Conservation (phyloP, 2,113 vertebrate species). For the Polypterus bichir region DNA sequence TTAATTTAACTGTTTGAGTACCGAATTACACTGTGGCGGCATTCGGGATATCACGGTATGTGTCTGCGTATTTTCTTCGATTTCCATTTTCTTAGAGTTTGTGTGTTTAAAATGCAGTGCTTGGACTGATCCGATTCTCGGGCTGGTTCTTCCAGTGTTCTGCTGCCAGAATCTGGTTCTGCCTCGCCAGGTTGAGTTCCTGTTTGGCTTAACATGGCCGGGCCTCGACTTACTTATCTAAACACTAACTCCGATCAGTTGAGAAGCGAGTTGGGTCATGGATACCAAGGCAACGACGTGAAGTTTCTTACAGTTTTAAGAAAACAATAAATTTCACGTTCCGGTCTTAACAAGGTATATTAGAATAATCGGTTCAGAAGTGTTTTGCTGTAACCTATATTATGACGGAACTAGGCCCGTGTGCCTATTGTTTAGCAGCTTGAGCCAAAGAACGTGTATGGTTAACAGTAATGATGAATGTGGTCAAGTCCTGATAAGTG, state of each 20-base stretch:
- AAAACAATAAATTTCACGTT: neutral
- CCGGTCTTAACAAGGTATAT: slow-evolving; percentile 1
- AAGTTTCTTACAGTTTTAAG: slow-evolving; percentile 3
- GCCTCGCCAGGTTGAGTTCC: slow-evolving; percentile 49
- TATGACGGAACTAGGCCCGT: slow-evolving; percentile 10
- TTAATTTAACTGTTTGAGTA: slow-evolving; percentile 44
- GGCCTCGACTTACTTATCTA: slow-evolving; percentile 3
- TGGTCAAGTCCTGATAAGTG: no score
- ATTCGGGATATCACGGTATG: slow-evolving; percentile 33
- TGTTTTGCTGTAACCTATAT: slow-evolving; percentile 27
- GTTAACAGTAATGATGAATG: no score
- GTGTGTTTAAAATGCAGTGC: slow-evolving; percentile 11
- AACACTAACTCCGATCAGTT: slow-evolving; percentile 1
- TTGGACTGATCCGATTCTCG: slow-evolving; percentile 42
- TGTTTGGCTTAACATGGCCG: slow-evolving; percentile 29
- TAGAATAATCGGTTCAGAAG: neutral
- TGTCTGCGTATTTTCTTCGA: neutral
- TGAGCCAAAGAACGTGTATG: no score
- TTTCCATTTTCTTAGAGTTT: slow-evolving; percentile 11
- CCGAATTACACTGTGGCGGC: slow-evolving; percentile 23
- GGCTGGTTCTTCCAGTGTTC: slow-evolving; percentile 42
- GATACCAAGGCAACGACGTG: neutral
- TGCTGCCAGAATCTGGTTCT: slow-evolving; percentile 45
- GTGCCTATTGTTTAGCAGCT: slow-evolving; percentile 6
- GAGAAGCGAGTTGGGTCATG: neutral